Base-by-base conservation (phyloP, 1,140 invertebrate species). In the Drosophila ohnishii region DNA sequence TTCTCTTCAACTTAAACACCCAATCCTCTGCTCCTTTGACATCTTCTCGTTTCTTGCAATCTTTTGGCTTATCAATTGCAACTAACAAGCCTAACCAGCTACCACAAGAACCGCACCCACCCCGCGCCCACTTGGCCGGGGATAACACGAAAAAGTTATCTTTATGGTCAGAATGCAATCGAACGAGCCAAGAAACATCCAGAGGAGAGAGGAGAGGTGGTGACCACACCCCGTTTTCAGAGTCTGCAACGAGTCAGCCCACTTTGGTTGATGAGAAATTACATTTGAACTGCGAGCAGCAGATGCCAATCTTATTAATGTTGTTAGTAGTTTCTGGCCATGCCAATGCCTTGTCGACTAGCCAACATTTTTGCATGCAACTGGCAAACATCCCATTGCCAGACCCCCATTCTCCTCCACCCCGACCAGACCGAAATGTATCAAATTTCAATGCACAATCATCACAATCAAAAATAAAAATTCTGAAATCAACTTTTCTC, bases 391-490 rank as follows among this genome's bases (percentile, higher is more conserved):
- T 40, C 55, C 62, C 58, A 51, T 32, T 53, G 6, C 48, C 48
- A 13, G 19, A 19, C 9, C 51, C 32, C n/a, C 13, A 3, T 2
- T 19, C 25, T n/a, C 13, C n/a, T 13, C 30, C 11, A 1, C 47
- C 47, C 66, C 51, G 50, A 55, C 67, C 70, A 37, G 73, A 64
- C 63, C 64, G 60, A 88, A 88, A 88, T 88, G 84, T 88, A 88
- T 88, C 84, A 88, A 88, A 88, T 88, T 88, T 88, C 84, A 88
- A 88, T 88, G 84, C 84, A 84, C 84, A 88, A 88, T 88, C 85
- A 88, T 89, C 84, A 88, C 84, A 88, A 88, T 88, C 84, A 88
- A 88, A 87, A 88, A 88, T 85, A 88, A 84, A 89, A 89, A 88
- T 89, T 89, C 80, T 83, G 77, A 88, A 87, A 88, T 88, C 80